Evolutionary conservation across 1,140 invertebrate genomes (phyloP).

Genomic region (Drosophila varians): DNA sequence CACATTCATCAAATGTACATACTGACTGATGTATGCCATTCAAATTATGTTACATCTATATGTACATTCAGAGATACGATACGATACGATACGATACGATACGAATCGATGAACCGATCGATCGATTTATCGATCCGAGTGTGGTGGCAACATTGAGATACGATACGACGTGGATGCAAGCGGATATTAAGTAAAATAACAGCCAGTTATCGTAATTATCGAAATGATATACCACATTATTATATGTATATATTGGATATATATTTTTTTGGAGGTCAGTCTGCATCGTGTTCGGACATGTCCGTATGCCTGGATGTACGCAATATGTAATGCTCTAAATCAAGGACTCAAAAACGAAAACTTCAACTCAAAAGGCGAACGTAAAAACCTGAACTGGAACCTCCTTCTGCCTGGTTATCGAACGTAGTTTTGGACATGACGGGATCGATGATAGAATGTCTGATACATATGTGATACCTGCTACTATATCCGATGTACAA

Average conservation of each 20-base stretch:
- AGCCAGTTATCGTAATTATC: conserved; percentile 32
- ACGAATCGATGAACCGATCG: conserved; percentile 1
- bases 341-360: background rate
- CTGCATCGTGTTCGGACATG: conserved; percentile 2
- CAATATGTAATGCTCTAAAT: conserved; percentile 1
- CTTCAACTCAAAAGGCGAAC: conserved; percentile 8
- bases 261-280: background rate
- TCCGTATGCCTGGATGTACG: conserved; percentile 3
- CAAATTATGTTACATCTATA: conserved; percentile 22
- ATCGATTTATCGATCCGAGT: conserved; percentile 14
- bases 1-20: conserved; percentile 23
- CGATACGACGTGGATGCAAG: conserved; percentile 35
- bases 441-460: background rate
- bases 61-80: conserved; percentile 26
- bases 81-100: background rate
- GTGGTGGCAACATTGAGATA: conserved; percentile 36
- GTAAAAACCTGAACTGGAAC: background rate
- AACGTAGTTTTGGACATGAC: background rate
- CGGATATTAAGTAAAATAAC: conserved; percentile 28
- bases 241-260: conserved; percentile 10
- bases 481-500: background rate
- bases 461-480: background rate
- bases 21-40: conserved; percentile 17
- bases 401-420: background rate
- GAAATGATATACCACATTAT: conserved; percentile 13